phyloP scores from a whole-genome alignment of 1,140 invertebrate species.

The Cotesia chilonis region DNA sequence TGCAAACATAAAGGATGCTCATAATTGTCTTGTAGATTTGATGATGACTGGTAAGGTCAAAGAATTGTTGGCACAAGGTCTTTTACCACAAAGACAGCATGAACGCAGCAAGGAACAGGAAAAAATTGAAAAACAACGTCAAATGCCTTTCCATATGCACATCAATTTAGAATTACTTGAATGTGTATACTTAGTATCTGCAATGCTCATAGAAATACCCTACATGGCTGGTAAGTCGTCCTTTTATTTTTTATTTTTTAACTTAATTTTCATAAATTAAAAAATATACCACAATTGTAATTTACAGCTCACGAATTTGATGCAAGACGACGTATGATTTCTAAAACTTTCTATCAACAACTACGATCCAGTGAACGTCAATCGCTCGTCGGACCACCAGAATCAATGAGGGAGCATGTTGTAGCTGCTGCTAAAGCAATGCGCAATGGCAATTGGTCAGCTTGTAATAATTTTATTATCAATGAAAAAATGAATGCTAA shows the following conservation, averaged over 20 bases:
- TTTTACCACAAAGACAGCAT: conserved; percentile 87
- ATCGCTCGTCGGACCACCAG: conserved; percentile 95
- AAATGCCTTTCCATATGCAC: conserved; percentile 99
- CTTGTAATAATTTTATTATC: conserved; percentile 94
- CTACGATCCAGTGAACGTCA: conserved; percentile 94
- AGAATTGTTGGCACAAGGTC: conserved; percentile 93
- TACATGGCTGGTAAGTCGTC: conserved; percentile 86
- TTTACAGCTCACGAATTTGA: conserved; percentile 93
- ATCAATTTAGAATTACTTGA: conserved; percentile 98
- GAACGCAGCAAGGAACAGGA: conserved; percentile 97
- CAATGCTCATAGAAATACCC: conserved; percentile 99
- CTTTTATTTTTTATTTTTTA: not conserved
- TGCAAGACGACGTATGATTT: conserved; percentile 95
- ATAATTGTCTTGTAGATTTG: conserved; percentile 95
- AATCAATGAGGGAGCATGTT: conserved; percentile 99
- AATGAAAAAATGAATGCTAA: conserved; percentile 99
- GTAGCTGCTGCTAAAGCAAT: conserved; percentile 98
- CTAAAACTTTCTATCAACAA: conserved; percentile 99
- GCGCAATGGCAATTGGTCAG: conserved; percentile 97
- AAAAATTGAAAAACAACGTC: conserved; percentile 96
- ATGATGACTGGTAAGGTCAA: conserved; percentile 98
- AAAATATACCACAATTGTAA: conserved; percentile 15
- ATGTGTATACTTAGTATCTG: conserved; percentile 98
- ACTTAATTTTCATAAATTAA: not conserved
- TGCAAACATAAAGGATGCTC: conserved; percentile 97